Evolutionary conservation across 2,113 vertebrate genomes (phyloP).

Genomic region (Xiphophorus couchianus): DNA sequence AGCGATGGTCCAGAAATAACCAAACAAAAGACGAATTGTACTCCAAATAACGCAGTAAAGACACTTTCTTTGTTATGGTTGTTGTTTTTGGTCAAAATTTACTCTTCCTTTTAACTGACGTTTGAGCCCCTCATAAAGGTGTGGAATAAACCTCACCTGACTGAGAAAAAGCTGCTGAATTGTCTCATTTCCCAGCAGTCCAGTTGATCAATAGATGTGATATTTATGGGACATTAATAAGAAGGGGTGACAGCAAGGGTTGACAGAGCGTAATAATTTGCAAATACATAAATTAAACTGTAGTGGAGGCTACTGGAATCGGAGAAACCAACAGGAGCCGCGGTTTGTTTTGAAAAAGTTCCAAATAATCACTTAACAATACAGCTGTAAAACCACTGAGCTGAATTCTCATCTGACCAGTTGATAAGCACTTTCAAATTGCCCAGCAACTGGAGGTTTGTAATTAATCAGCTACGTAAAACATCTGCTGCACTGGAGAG

Average conservation of each 20-base stretch:
- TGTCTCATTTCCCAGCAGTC: slow-evolving; percentile 33
- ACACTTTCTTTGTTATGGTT: neutral
- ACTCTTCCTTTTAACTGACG: slow-evolving; percentile 3
- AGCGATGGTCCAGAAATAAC: neutral
- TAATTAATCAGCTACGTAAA: slow-evolving; percentile 37
- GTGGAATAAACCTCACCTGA: slow-evolving; percentile 24
- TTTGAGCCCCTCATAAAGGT: slow-evolving; percentile 17
- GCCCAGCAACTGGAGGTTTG: slow-evolving; percentile 33
- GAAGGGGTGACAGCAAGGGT: slow-evolving; percentile 4
- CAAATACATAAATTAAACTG: neutral
- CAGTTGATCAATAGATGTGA: slow-evolving; percentile 33
- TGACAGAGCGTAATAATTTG: neutral
- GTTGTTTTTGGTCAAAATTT: slow-evolving; percentile 30
- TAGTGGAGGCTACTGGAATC: neutral
- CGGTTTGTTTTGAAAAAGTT: neutral
- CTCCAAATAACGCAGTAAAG: neutral
- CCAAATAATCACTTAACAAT: neutral
- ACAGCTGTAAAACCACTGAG: neutral
- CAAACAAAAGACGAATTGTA: neutral
- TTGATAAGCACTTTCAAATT: slow-evolving; percentile 32
- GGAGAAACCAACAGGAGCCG: neutral
- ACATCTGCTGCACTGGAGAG: slow-evolving; percentile 35
- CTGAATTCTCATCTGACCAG: slow-evolving; percentile 11
- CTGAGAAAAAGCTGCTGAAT: slow-evolving; percentile 23
- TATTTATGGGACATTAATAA: slow-evolving; percentile 37